Base-by-base conservation (phyloP, 2,113 vertebrate species). In the Balaenoptera acutorostrata region DNA sequence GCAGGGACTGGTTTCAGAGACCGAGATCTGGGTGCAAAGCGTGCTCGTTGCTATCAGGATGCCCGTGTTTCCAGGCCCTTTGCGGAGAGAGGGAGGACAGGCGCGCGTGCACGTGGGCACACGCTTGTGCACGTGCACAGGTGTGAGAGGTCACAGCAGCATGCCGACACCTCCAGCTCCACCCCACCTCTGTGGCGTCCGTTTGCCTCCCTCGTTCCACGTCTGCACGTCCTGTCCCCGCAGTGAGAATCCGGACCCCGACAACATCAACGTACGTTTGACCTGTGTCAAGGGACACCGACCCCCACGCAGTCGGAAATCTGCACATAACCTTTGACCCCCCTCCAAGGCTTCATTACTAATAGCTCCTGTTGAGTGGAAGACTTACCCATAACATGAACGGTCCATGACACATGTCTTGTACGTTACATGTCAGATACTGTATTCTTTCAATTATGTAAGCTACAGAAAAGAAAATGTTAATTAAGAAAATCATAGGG, bases 101-200 rank as follows among this genome's bases (percentile, higher is more conserved):
- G 74, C 31, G 6, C 17, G 10, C n/a, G 29, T 49, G 9, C 46
- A n/a, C 0, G 15, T 0, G 44, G 15, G 29, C 72, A 49, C 2
- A 5, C 1, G 7, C 14, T 9, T 25, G 3, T 8, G 46, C 20
- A 6, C 1, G 1, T 3, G 8, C 15, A 20, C 36, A 1, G 11
- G 29, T 8, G 11, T 29, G 44, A 33, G 49, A 13, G 9, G 4
- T 27, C 63, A 6, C 1, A 2, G 2, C 0, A 2, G 27, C 9
- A 1, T 1, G 21, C 44, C 1, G 15, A n/a, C 5, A 29, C 33
- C 23, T 8, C 15, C 17, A 2, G 15, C 8, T 6, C n/a, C 52
- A 21, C 5, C 4, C 10, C 3, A 3, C 3, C 10, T 44, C 44
- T 36, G 5, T 3, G 14, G n/a, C 23, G 15, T 36, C 9, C 75